Evolutionary conservation across 2,113 vertebrate species (phyloP), one percentile per base, ranked within the genome.

Genomic region (Lutjanus erythropterus): DNA sequence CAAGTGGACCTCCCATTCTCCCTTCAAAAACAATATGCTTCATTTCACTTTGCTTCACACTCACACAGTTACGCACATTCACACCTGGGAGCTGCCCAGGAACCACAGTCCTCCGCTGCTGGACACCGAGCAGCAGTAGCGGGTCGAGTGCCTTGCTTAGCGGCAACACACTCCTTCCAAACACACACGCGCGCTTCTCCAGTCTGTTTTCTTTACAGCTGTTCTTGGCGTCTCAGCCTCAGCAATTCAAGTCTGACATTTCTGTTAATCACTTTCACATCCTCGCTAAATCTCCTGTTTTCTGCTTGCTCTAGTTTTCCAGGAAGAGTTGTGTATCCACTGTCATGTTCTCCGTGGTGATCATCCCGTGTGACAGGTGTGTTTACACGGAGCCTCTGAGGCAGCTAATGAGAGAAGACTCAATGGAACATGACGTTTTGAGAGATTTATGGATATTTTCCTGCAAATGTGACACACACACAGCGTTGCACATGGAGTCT

Each of bases 361-460:
- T 78, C 81, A 37, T 74, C 85, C 73, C 23, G 9, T 27, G 47
- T 79, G 82, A 74, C 82, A 78, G 66, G 31, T 76, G 59, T 91
- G 85, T 87, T 87, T 86, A 83, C 84, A 59, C 8, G 18, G 9
- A 7, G 73, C 58, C 50, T 79, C 68, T 14, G 31, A 80, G 65
- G 71, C 64, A 59, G 71, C 71, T 68, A 84, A 88, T 75, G 60
- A 83, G 72, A 71, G 23, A 62, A 58, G 76, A 76, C 81, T 88
- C 69, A 56, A 27, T 52, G 82, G 81, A 88, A 82, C 78, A 60
- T 80, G 76, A 76, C 39, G 52, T 50, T 76, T 74, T 59, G 50
- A 78, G 72, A 86, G 82, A 86, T 81, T 89, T 89, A 73, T 87
- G 74, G 50, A 56, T 53, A 33, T 76, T 87, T 88, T 75, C 55